Evolutionary conservation across 2,797 vertebrate genomes (phyloP), one percentile per base, ranked within the genome.

Genomic region (Bucorvus abyssinicus): DNA sequence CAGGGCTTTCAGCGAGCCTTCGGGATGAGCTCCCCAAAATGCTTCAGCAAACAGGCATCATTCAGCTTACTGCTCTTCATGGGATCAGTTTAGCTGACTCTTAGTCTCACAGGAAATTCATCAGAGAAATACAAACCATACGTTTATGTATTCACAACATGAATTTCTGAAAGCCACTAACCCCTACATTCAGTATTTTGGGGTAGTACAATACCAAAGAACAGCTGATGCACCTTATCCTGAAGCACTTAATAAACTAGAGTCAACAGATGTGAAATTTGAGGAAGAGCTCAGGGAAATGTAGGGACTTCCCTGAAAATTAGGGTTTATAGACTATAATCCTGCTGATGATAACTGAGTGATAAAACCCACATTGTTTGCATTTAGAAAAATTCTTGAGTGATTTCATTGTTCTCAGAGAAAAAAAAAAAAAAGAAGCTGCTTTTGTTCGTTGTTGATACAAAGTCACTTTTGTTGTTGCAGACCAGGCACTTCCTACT

Each of bases 231-330:
- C 57, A 81, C 73, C 89, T 92, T 91, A 84, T 88, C 55, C 77
- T 86, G 67, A 89, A 96, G 63, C 65, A 90, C 38, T 91, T 95
- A 76, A 89, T 92, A 81, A 95, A 82, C 38, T 26, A 69, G 82
- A 96, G 76, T 73, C 82, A 89, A 93, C 80, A 92, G 92, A 94
- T 83, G 69, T 89, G 95, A 95, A 96, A 96, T 93, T 68, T 87
- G 92, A 96, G 93, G 92, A 94, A 77, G 71, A 0, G 0, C 65
- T 91, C 71, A 91, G 87, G 94, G 92, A 92, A 97, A 95, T 80
- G 87, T 92, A 95, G 97, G 97, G 94, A 92, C 97, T 97, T 97
- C 92, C 97, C 96, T 97, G 89, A 97, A 96, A 92, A 96, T 95
- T 94, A 90, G 74, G 45, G 78, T 93, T 96, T 94, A 95, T 85